These are phyloP conservation scores for Hemiscyllium ocellatum DNA, from an alignment of 2,113 vertebrate genomes.

Conservation along the genomic window DNA sequence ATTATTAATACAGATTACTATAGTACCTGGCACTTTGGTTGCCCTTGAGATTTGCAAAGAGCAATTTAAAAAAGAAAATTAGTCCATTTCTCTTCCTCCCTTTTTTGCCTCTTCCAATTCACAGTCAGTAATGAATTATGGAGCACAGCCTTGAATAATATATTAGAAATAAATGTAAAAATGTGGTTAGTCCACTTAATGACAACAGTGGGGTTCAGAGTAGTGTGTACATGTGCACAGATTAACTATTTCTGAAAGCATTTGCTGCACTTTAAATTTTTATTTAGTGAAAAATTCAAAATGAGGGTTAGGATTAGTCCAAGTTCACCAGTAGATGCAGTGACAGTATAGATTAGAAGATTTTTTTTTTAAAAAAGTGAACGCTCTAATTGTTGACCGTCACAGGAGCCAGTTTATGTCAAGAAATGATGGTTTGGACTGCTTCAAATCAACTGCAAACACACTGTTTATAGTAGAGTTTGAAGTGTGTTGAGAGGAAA, in stretches of 20 bases:
- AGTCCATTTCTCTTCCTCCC: not conserved
- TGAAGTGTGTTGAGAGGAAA: no score
- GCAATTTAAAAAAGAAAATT: not conserved
- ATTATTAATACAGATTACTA: not conserved
- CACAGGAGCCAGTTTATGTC: not conserved
- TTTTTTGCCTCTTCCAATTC: not conserved
- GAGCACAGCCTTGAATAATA: conserved; percentile 10
- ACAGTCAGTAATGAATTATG: not conserved
- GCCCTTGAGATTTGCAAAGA: not conserved
- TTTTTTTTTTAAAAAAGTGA: conserved; percentile 40
- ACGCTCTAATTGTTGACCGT: not conserved
- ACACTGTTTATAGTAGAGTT: no score
- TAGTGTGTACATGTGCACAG: conserved; percentile 40
- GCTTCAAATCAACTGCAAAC: not conserved
- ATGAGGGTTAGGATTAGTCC: conserved; percentile 41
- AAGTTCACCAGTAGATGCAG: conserved; percentile 53
- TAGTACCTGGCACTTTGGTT: not conserved
- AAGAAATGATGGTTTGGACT: not conserved
- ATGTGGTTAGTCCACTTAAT: conserved; percentile 51
- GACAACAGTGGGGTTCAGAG: not conserved
- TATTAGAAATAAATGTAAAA: conserved; percentile 56
- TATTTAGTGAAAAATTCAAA: conserved; percentile 61
- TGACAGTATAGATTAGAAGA: conserved; percentile 57
- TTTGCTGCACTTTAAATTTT: conserved; percentile 57
- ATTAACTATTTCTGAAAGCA: conserved; percentile 43